Evolutionary conservation across 2,113 vertebrate genomes (phyloP), one percentile per base, ranked within the genome.

Genomic region (Synchiropus splendidus): DNA sequence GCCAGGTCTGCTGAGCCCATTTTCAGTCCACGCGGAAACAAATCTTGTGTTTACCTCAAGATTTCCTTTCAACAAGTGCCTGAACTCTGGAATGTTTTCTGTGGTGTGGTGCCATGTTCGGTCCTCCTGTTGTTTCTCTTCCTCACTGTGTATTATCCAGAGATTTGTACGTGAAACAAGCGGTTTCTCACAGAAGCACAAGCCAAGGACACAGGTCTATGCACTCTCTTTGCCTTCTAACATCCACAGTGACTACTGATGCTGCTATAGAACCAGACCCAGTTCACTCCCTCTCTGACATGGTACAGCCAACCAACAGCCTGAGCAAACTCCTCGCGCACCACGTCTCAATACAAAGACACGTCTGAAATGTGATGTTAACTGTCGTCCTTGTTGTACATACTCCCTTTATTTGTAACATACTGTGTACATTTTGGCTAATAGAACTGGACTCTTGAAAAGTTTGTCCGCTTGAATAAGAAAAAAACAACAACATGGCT

Each of bases 351-450:
- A 16, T 9, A 32, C 14, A 16, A 12, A 44, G 16, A 3, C n/a
- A n/a, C 27, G 59, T 77, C 52, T 68, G 63, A 66, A 70, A 67
- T 72, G 67, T 70, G 66, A 64, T 51, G 44, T 64, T 87, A 74
- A 58, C 81, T 88, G 75, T 89, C 85, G 84, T 88, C 21, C 21
- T 27, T 27, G 21, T 27, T 93, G 88, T 92, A 92, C 86, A 91
- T 91, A 89, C 45, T 68, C 65, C 82, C 85, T 75, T 72, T 59
- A 88, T 73, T 65, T 94, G 89, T 94, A 91, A 91, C 87, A 94
- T 90, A 83, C 31, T 91, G 75, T 87, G 88, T 84, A 88, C 86
- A 91, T 90, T 89, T 87, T 85, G 85, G 86, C 82, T 88, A 83
- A 83, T 86, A 82, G 79, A 54, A 77, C 60, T 64, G 72, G 70